Evolutionary conservation across 2,888 invertebrate species (phyloP).

Genomic region (Pherbina coryleti): DNA sequence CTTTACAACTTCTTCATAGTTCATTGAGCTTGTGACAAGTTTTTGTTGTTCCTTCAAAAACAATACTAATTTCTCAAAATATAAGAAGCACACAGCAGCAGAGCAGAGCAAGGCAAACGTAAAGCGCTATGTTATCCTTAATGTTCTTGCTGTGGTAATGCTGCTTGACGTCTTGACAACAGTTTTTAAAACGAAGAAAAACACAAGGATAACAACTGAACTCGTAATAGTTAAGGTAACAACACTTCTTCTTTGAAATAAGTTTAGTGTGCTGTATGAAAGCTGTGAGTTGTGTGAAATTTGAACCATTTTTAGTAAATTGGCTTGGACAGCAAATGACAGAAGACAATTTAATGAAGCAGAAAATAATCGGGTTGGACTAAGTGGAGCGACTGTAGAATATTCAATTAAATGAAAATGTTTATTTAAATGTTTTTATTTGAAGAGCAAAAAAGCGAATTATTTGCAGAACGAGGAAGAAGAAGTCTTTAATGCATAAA

Average conservation of each 20-base stretch:
- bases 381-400: too few relatives aligned
- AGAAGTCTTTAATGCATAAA: too few relatives aligned
- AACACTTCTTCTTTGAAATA: background rate
- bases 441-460: too few relatives aligned
- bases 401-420: too few relatives aligned
- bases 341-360: too few relatives aligned
- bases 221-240: background rate
- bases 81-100: conserved; percentile 26
- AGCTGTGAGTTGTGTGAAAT: background rate
- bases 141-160: conserved; percentile 43
- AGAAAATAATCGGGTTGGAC: too few relatives aligned
- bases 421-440: too few relatives aligned
- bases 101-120: conserved; percentile 9
- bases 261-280: background rate
- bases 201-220: background rate
- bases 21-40: conserved; percentile 4
- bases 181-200: conserved; percentile 20
- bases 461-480: too few relatives aligned
- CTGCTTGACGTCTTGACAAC: conserved; percentile 43
- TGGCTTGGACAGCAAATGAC: too few relatives aligned
- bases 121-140: conserved; percentile 37
- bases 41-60: conserved; percentile 33
- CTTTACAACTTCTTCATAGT: background rate
- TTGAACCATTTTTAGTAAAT: too few relatives aligned
- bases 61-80: conserved; percentile 38